These are phyloP conservation scores for Mesorhabditis spiculigera DNA, from an alignment of 2,888 invertebrate genomes.

Conservation along the genomic window DNA sequence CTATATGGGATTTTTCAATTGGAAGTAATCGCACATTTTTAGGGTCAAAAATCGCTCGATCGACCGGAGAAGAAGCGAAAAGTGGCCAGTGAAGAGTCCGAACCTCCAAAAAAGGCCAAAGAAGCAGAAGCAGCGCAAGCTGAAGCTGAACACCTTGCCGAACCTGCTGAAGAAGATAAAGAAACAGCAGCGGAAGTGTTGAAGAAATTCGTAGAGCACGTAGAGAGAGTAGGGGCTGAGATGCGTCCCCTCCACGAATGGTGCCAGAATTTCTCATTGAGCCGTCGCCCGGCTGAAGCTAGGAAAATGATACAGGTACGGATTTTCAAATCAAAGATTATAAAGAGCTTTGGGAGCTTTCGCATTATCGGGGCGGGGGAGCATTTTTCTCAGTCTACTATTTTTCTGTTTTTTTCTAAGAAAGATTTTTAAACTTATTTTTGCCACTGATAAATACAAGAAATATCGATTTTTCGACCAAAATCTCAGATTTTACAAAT, in stretches of 20 bases:
- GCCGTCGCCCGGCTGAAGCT: constrained; percentile 29
- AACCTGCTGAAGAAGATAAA: constrained; percentile 22
- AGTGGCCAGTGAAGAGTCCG: neutral
- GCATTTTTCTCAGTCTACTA: too few species aligned
- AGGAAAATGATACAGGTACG: constrained; percentile 32
- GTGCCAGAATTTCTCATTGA: constrained; percentile 32
- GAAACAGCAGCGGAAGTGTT: constrained; percentile 26
- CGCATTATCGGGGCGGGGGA: too few species aligned
- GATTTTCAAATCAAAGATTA: too few species aligned
- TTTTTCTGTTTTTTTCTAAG: too few species aligned
- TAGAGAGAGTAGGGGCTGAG: constrained; percentile 35
- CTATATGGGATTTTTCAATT: too few species aligned
- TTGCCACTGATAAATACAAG: too few species aligned
- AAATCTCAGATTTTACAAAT: too few species aligned
- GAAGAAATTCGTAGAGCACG: constrained; percentile 37
- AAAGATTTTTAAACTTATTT: too few species aligned
- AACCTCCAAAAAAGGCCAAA: neutral
- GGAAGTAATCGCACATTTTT: too few species aligned
- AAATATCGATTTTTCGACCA: too few species aligned
- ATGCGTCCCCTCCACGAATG: constrained; percentile 45
- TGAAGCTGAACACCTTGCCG: constrained; percentile 12
- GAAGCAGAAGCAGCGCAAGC: constrained; percentile 6
- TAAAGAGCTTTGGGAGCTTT: too few species aligned
- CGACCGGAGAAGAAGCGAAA: neutral
- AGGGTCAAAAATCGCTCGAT: too few species aligned